Percentiles rank a stretch among this genome's conserved stretches.
phyloP scores from a whole-genome alignment of 2,888 invertebrate genomes.

The Oligia latruncula region DNA sequence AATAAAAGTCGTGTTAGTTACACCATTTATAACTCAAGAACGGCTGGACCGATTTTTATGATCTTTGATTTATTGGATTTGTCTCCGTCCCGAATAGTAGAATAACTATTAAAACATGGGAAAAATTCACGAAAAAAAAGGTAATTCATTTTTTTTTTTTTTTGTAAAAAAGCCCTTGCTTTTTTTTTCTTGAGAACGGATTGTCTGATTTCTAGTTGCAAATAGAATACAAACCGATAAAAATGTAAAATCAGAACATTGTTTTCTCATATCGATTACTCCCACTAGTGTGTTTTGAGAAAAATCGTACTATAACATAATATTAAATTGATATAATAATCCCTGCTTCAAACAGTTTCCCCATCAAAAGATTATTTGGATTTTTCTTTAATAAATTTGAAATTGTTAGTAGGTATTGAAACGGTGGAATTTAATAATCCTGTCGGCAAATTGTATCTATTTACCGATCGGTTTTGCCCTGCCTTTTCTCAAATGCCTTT shows the following conservation, averaged over 20 bases:
- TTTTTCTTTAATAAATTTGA: slow-evolving; percentile 9
- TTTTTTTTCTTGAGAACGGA: too few relatives aligned
- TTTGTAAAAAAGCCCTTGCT: too few relatives aligned
- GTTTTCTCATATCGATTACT: neutral
- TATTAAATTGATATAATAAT: neutral
- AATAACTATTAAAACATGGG: too few relatives aligned
- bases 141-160: too few relatives aligned
- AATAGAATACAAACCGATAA: neutral
- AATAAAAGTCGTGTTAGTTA: too few relatives aligned
- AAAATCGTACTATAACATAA: neutral
- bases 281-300: too few relatives aligned
- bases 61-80: too few relatives aligned
- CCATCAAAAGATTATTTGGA: neutral
- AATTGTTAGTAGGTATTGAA: slow-evolving; percentile 16
- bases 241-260: neutral
- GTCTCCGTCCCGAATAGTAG: too few relatives aligned
- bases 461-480: neutral
- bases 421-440: slow-evolving; percentile 19
- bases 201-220: neutral
- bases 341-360: neutral
- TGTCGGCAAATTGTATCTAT: neutral
- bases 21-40: too few relatives aligned
- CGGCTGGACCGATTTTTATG: too few relatives aligned
- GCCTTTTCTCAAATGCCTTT: neutral
- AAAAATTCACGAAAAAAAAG: too few relatives aligned